Evolutionary conservation across 1,140 invertebrate genomes (phyloP).

Genomic region (Hyles vespertilio): DNA sequence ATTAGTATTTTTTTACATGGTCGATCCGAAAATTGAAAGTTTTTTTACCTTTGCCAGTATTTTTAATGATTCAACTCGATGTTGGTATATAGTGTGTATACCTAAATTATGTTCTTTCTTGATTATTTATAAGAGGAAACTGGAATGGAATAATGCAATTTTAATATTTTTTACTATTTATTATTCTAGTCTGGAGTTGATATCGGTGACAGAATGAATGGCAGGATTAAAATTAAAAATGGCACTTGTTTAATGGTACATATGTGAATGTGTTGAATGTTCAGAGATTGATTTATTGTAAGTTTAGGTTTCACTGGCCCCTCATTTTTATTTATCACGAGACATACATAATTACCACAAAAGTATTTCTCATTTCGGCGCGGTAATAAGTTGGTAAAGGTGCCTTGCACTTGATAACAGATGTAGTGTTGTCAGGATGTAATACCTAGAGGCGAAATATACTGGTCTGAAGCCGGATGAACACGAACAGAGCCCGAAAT

Average conservation of each 20-base stretch:
- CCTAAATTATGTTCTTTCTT: conserved; percentile 24
- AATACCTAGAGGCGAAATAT: too few species aligned
- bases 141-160: conserved; percentile 28
- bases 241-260: background rate
- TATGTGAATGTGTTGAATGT: conserved; percentile 1
- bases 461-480: too few species aligned
- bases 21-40: conserved; percentile 23
- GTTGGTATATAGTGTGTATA: too few species aligned
- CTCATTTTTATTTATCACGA: background rate
- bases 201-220: conserved; percentile 60
- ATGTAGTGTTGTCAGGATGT: background rate
- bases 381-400: too few species aligned
- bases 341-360: background rate
- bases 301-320: background rate
- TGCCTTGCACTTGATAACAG: background rate
- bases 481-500: too few species aligned
- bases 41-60: conserved; percentile 67
- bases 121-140: conserved; percentile 21
- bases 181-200: conserved; percentile 65
- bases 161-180: conserved; percentile 31
- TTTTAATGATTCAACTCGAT: conserved; percentile 30
- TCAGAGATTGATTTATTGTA: conserved; percentile 3
- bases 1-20: conserved; percentile 13
- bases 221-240: conserved; percentile 16
- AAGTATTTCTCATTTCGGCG: background rate